Evolutionary conservation across 1,140 invertebrate genomes (phyloP).

Genomic region (Micrasema longulum): DNA sequence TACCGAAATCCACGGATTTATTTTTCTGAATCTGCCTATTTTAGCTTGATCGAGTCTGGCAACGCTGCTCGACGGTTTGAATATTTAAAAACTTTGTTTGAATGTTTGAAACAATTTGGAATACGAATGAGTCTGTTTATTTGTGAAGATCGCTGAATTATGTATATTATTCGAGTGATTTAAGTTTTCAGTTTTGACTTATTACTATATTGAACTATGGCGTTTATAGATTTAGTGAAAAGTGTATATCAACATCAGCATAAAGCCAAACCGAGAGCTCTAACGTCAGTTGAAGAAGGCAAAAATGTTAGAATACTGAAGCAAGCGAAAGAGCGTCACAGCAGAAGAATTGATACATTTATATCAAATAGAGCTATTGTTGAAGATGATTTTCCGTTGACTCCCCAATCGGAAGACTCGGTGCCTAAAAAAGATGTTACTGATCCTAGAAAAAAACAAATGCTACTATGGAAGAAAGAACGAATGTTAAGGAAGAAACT

Average conservation of each 20-base stretch:
- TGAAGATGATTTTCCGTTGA: conserved; percentile 9
- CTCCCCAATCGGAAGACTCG: conserved; percentile 1
- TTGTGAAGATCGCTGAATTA: neutral
- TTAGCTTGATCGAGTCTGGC: too few species aligned
- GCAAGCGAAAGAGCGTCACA: conserved; percentile 35
- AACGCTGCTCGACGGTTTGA: conserved; percentile 29
- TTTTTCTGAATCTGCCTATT: too few species aligned
- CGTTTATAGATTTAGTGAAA: conserved; percentile 23
- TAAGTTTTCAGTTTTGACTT: neutral
- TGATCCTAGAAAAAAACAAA: conserved; percentile 47
- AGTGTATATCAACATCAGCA: conserved; percentile 37
- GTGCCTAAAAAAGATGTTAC: conserved; percentile 3
- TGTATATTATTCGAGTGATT: neutral
- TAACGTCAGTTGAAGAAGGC: conserved; percentile 31
- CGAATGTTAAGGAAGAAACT: conserved; percentile 55
- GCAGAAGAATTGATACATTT: conserved; percentile 37
- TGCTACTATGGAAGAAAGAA: conserved; percentile 60
- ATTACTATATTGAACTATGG: neutral
- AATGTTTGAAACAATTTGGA: neutral
- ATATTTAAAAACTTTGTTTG: neutral
- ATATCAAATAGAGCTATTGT: conserved; percentile 30
- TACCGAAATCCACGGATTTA: too few species aligned
- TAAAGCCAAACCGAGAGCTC: conserved; percentile 28
- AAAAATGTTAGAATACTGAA: conserved; percentile 38
- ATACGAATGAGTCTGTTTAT: neutral